Conservation (phyloP, 2,797 vertebrate genomes). For the Channallabes apus region DNA sequence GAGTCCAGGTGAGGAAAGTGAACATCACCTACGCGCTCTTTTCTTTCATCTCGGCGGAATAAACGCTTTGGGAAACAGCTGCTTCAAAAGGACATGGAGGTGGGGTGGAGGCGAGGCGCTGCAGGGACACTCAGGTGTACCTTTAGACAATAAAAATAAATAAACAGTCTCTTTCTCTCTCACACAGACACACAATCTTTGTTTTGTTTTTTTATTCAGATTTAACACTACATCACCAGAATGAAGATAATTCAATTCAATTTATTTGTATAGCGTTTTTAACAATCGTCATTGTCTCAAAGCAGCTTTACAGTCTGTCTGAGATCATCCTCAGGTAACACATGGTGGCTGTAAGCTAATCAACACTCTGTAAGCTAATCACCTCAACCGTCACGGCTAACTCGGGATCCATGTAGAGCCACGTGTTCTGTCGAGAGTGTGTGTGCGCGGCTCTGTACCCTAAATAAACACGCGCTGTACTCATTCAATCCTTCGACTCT, state of each 20-base stretch:
- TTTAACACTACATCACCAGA: background rate
- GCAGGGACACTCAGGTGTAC: constrained; percentile 59
- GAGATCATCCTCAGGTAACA: too few species aligned
- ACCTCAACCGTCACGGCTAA: background rate
- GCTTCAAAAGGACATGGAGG: constrained; percentile 40
- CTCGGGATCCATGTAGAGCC: background rate
- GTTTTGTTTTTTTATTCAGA: background rate
- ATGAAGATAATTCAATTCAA: fast-evolving
- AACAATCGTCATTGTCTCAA: too few species aligned
- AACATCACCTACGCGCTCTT: background rate
- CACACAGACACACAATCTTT: background rate
- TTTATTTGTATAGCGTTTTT: too few species aligned
- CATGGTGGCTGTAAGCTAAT: background rate
- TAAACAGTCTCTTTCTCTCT: background rate
- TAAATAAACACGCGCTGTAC: background rate
- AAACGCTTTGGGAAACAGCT: constrained; percentile 27
- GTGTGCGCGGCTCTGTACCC: background rate
- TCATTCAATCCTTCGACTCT: background rate
- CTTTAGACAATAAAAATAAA: constrained; percentile 8
- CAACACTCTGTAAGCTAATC: background rate
- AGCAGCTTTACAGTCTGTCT: too few species aligned
- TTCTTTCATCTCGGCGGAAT: constrained; percentile 33
- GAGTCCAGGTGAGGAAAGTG: constrained; percentile 9
- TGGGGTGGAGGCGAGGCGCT: constrained; percentile 37
- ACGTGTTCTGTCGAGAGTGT: background rate